phyloP scores from a whole-genome alignment of 2,888 invertebrate genomes.

The Dastarcus helophoroides region DNA sequence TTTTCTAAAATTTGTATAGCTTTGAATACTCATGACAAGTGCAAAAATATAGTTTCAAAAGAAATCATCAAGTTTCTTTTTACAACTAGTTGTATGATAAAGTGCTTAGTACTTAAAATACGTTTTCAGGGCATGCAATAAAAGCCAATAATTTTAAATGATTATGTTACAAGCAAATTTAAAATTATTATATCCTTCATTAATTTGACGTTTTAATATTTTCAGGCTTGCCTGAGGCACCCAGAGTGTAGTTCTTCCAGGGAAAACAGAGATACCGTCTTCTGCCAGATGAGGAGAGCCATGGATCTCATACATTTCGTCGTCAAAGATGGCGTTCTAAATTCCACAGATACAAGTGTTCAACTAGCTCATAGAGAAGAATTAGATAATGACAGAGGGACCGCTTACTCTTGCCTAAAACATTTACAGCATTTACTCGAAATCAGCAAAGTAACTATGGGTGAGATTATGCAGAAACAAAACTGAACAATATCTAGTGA shows the following conservation, averaged over 20 bases:
- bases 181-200: no score
- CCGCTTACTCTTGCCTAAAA: conserved; percentile 71
- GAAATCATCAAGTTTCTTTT: no score
- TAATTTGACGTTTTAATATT: no score
- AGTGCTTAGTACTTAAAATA: no score
- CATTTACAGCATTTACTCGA: conserved; percentile 79
- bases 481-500: no score
- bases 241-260: conserved; percentile 87
- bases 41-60: no score
- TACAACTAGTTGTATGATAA: no score
- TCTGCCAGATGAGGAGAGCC: conserved; percentile 93
- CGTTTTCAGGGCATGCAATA: no score
- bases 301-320: conserved; percentile 97
- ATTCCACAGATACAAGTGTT: conserved; percentile 32
- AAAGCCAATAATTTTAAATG: no score
- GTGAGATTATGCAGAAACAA: conserved; percentile 17
- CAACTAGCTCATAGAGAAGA: conserved; percentile 43
- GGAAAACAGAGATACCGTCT: conserved; percentile 94
- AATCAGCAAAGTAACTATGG: conserved; percentile 66
- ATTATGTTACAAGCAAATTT: no score
- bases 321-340: conserved; percentile 87
- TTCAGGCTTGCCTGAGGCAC: conserved; percentile 81
- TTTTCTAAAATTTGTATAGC: no score
- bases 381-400: conserved; percentile 52
- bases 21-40: no score